phyloP scores from a whole-genome alignment of 2,113 vertebrate genomes.

The Stictonetta naevosa region DNA sequence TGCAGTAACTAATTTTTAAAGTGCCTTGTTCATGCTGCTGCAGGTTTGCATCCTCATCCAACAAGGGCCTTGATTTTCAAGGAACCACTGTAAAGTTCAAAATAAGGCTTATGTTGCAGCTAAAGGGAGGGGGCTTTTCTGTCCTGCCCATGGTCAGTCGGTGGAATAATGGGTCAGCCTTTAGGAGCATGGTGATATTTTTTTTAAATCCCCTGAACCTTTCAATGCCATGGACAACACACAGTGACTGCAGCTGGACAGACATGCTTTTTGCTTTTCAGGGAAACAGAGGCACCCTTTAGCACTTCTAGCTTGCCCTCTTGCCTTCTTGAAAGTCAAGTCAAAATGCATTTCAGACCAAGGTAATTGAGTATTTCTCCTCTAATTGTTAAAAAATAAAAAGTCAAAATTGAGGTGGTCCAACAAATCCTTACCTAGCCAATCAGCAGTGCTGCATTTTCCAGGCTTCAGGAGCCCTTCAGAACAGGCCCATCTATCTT shows the following conservation, averaged over 20 bases:
- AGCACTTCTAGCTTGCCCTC: background rate
- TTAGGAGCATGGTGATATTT: background rate
- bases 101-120: background rate
- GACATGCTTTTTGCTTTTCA: background rate
- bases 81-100: background rate
- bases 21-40: background rate
- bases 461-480: background rate
- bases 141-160: background rate
- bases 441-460: background rate
- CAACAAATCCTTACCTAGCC: background rate
- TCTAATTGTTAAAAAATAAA: background rate
- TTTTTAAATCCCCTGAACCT: background rate
- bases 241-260: background rate
- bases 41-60: background rate
- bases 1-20: slow-evolving; percentile 36
- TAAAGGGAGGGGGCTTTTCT: background rate
- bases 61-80: background rate
- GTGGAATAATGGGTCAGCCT: background rate
- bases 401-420: background rate
- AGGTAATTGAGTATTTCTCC: background rate
- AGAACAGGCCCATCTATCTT: background rate
- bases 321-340: background rate
- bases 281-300: background rate
- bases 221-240: background rate
- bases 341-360: background rate